Evolutionary conservation across 2,113 vertebrate species (phyloP).

Genomic region (Lycaon pictus): DNA sequence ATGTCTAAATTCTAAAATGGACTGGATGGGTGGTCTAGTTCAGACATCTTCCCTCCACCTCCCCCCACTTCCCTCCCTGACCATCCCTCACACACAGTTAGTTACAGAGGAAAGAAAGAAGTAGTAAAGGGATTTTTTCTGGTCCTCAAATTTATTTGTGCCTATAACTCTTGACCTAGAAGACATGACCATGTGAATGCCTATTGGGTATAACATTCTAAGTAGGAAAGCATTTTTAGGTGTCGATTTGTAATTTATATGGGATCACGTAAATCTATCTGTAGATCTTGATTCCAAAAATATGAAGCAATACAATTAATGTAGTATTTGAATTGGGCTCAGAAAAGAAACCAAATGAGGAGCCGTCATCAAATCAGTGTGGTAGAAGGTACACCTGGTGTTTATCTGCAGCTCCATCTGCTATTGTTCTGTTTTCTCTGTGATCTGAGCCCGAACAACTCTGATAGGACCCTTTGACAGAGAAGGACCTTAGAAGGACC

Average conservation of each 20-base stretch:
- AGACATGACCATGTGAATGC: not conserved
- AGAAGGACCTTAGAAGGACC: not conserved
- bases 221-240: not conserved
- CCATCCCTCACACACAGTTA: not conserved
- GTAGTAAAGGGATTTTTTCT: not conserved
- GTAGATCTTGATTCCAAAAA: not conserved
- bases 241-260: constrained; percentile 8
- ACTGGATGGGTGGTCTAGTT: constrained; percentile 19
- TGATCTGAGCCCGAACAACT: not conserved
- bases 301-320: not conserved
- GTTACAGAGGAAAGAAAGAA: not conserved
- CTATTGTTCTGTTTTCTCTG: not conserved
- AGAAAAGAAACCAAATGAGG: not conserved
- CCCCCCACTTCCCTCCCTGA: no score
- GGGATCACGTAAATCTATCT: not conserved
- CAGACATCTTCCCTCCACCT: not conserved
- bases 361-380: not conserved
- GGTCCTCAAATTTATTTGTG: not conserved
- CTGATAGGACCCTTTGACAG: not conserved
- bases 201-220: not conserved
- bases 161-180: not conserved
- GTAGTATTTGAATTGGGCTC: not conserved
- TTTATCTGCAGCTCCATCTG: not conserved
- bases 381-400: not conserved
- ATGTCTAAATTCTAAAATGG: constrained; percentile 56